Base-by-base conservation (phyloP, 1,140 invertebrate genomes). In the Calosoma granatense region DNA sequence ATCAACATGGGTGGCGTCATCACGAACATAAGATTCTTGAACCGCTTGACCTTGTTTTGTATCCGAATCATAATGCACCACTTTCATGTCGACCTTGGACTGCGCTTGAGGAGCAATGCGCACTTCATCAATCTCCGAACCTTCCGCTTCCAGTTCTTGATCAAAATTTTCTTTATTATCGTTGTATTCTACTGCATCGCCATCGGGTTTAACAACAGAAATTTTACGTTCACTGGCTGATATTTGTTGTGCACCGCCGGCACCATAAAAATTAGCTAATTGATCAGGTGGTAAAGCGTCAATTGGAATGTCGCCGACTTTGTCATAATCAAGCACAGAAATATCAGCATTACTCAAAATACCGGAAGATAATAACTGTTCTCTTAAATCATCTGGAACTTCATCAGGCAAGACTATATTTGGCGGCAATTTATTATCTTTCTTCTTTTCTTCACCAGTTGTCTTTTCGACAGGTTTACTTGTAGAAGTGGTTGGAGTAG, bases 281-380 rank as follows among this genome's bases (percentile, higher is more conserved):
- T 90, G 88, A 67, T 91, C 88, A 11, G 88, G 87, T n/a, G 88
- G 87, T 52, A 92, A 70, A 59, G 85, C 88, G 61, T 90, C 88
- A 47, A 91, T 76, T 6, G 87, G 81, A 56, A 88, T 90, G 63
- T 90, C 88, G n/a, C 88, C 88, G 23, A 91, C 82, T 75, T 92
- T 92, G 65, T 91, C 88, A 60, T 90, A 90, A 70, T 91, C 87
- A 23, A 90, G 72, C 20, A 92, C 81, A 59, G 89, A 90, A 55
- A 92, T 91, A 64, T 92, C 87, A 20, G 89, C 88, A 65, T 92
- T 90, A 60, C 86, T 85, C 39, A 92, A 73, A 60, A 92, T 91
- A 36, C 90, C 90, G 0, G 88, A 90, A 41, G 85, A 85, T n/a
- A 92, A 65, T 0, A 92, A 73, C 65, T 92, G 88, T 67, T 90